Evolutionary conservation across 2,888 invertebrate species (phyloP).

Genomic region (Cyclophora albipunctata): DNA sequence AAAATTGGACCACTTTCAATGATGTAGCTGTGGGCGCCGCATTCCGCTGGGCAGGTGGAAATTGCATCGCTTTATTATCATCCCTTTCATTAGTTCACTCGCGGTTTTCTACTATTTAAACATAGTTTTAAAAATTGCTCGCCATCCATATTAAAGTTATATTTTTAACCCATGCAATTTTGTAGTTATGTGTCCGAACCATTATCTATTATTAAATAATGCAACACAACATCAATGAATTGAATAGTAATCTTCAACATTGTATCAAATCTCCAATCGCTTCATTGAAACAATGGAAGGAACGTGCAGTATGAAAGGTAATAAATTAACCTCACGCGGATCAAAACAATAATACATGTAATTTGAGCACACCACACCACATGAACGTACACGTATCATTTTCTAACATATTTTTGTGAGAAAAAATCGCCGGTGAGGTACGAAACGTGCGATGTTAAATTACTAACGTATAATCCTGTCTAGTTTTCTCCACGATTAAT

Average conservation of each 20-base stretch:
- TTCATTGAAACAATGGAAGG: slow-evolving; percentile 33
- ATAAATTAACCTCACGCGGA: slow-evolving; percentile 37
- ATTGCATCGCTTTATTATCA: slow-evolving; percentile 43
- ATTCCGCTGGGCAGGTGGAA: slow-evolving; percentile 52
- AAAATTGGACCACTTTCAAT: slow-evolving; percentile 59
- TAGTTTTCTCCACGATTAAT: slow-evolving; percentile 67
- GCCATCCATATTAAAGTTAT: slow-evolving; percentile 14
- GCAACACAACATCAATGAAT: slow-evolving; percentile 4
- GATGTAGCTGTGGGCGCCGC: slow-evolving; percentile 42
- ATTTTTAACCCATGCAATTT: slow-evolving; percentile 6
- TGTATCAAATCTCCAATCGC: slow-evolving; percentile 23
- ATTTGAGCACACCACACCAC: slow-evolving; percentile 34
- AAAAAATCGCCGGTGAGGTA: slow-evolving; percentile 45
- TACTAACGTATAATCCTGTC: slow-evolving; percentile 50
- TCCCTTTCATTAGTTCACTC: slow-evolving; percentile 34
- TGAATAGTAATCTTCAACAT: slow-evolving; percentile 3
- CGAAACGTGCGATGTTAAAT: slow-evolving; percentile 56
- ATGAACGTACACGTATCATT: slow-evolving; percentile 21
- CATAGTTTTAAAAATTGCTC: slow-evolving; percentile 28
- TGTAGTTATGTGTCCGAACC: slow-evolving; percentile 11
- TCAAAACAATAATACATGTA: slow-evolving; percentile 44
- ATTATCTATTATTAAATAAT: slow-evolving; percentile 1
- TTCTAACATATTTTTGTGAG: slow-evolving; percentile 36
- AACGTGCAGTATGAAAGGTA: slow-evolving; percentile 37
- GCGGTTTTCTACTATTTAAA: slow-evolving; percentile 37